Conservation (phyloP, 2,113 vertebrate species). For the Macrotus californicus region DNA sequence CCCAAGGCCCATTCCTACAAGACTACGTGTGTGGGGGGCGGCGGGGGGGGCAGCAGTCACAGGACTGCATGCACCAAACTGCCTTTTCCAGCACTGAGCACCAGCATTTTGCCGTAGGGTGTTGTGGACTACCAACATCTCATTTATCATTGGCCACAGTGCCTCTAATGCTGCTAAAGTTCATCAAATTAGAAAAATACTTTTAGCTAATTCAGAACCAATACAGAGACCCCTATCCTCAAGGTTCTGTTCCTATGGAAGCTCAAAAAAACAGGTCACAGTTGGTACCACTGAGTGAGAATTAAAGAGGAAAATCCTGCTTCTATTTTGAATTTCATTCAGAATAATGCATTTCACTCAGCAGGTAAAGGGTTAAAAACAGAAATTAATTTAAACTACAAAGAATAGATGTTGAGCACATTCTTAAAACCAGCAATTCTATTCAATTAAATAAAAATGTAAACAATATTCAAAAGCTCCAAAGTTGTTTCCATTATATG, state of each 20-base stretch:
- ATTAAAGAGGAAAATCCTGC: not conserved
- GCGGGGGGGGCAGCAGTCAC: no score
- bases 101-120: not conserved
- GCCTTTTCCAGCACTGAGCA: not conserved
- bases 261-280: not conserved
- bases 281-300: not conserved
- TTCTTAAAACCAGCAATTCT: not conserved
- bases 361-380: not conserved
- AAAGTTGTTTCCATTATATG: not conserved
- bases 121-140: rapidly evolving
- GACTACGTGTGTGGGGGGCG: no score
- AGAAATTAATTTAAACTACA: not conserved
- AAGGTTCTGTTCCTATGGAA: not conserved
- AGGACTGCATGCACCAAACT: not conserved
- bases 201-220: not conserved
- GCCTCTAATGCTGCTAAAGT: not conserved
- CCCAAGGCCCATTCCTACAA: not conserved
- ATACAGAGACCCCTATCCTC: not conserved
- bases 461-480: not conserved
- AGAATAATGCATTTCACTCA: not conserved
- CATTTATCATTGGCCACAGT: not conserved
- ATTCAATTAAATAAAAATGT: constrained; percentile 27
- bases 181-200: not conserved
- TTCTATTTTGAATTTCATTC: not conserved
- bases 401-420: not conserved